phyloP scores from a whole-genome alignment of 2,888 invertebrate species.

The Acheta domesticus region DNA sequence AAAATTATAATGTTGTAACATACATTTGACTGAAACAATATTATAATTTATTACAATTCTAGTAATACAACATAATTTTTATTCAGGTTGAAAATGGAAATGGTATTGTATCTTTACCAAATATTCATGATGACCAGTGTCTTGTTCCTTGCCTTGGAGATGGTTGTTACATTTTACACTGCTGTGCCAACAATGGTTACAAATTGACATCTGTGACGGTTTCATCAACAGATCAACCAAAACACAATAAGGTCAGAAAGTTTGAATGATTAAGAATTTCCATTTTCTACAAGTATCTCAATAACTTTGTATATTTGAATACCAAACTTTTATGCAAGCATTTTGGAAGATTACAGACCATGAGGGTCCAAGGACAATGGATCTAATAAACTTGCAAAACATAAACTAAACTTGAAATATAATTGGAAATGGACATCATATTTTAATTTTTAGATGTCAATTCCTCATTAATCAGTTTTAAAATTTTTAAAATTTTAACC shows the following conservation, averaged over 20 bases:
- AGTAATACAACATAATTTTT: constrained; percentile 22
- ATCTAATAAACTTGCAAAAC: neutral
- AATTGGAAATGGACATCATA: neutral
- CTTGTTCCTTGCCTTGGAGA: constrained; percentile 49
- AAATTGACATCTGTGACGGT: neutral
- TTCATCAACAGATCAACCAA: neutral
- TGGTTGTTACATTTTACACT: constrained; percentile 48
- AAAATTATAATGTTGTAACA: too few relatives aligned
- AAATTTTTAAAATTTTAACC: too few relatives aligned
- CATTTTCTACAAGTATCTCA: too few relatives aligned
- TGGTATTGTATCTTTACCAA: constrained; percentile 44
- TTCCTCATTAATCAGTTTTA: too few relatives aligned
- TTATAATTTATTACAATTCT: too few relatives aligned
- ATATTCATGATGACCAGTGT: constrained; percentile 42
- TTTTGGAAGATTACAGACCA: too few relatives aligned
- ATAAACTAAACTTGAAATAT: neutral
- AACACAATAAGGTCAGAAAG: neutral
- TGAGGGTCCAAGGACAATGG: too few relatives aligned
- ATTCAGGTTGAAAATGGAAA: constrained; percentile 44
- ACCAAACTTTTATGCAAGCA: too few relatives aligned
- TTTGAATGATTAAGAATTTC: too few relatives aligned
- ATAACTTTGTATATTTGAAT: too few relatives aligned
- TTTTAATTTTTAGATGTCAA: neutral
- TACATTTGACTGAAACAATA: too few relatives aligned
- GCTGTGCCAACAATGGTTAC: constrained; percentile 42